Evolutionary conservation across 2,113 vertebrate genomes (phyloP), one percentile per base, ranked within the genome.

Genomic region (Oophaga pumilio): DNA sequence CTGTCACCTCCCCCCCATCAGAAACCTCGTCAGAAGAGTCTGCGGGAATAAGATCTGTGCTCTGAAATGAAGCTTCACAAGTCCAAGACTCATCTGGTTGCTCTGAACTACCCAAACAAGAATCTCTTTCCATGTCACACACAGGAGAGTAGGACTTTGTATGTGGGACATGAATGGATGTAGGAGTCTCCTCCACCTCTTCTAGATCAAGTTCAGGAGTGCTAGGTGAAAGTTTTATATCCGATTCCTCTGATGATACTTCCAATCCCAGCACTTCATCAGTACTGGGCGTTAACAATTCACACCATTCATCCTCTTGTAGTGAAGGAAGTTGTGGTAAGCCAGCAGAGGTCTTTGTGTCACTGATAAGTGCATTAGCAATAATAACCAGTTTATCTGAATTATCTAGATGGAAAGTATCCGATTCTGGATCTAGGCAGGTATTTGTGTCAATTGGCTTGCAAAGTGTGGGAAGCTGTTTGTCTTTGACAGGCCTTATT

Each of bases 51-150:
- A 66, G 17, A 77, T 77, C 73, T 43, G 20, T 59, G n/a, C 49
- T 77, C 22, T 57, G 69, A 77, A 88, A 77, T 17, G 86, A 82
- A 2, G 69, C 43, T 20, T 77, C 71, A 84, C 43, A 57, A 10
- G 69, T 50, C 56, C 53, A 73, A 20, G 68, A 60, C 15, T 66
- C 80, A 87, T 62, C 86, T 28, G 80, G 43, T 12, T 62, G 33
- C 11, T 68, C 57, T 24, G 80, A 74, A 68, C 56, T 88, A 7
- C n/a, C 71, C 43, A 84, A 83, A 68, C 59, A 62, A 57, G 71
- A 68, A 56, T 84, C 60, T 13, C 59, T 76, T 28, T 57, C 43
- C 49, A 73, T n/a, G 50, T 66, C 79, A 56, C n/a, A 43, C 9
- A 88, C 49, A 68, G 57, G 24, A 22, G 71, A 84, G 60, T 77